phyloP scores from a whole-genome alignment of 2,797 vertebrate genomes.

The Heterohyrax brucei region DNA sequence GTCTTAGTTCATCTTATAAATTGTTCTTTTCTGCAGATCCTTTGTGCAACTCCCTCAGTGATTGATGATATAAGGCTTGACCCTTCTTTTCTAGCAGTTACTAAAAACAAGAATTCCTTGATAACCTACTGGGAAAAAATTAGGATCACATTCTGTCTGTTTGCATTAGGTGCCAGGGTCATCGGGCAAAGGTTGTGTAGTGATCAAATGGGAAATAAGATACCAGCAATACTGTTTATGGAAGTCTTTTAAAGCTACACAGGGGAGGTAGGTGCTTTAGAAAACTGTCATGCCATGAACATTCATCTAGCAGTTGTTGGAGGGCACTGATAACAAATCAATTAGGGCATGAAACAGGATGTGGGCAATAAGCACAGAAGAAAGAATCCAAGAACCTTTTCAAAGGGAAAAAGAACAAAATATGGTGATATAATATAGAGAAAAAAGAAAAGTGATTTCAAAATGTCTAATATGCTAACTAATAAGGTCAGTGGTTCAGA shows the following conservation, averaged over 20 bases:
- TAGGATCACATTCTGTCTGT: neutral
- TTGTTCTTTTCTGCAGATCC: slow-evolving; percentile 63
- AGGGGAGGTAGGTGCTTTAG: neutral
- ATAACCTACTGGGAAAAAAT: neutral
- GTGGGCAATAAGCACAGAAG: neutral
- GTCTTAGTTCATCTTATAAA: slow-evolving; percentile 60
- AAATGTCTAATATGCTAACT: neutral
- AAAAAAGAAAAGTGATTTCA: neutral
- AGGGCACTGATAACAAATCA: neutral
- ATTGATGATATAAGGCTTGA: slow-evolving; percentile 46
- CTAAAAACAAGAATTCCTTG: slow-evolving; percentile 40
- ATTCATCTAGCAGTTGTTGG: slow-evolving; percentile 3
- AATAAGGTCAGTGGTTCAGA: no score
- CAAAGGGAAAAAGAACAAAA: slow-evolving; percentile 44
- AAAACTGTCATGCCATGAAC: slow-evolving; percentile 34
- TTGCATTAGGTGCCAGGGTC: neutral
- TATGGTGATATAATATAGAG: neutral
- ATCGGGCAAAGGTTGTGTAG: neutral
- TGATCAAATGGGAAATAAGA: neutral
- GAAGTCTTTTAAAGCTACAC: neutral
- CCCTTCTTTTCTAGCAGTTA: slow-evolving; percentile 39
- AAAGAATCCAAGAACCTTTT: slow-evolving; percentile 53
- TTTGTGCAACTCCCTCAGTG: slow-evolving; percentile 50
- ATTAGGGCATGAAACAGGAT: slow-evolving; percentile 20
- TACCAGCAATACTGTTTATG: neutral